phyloP scores from a whole-genome alignment of 2,797 vertebrate genomes.

The Acropternis orthonyx region DNA sequence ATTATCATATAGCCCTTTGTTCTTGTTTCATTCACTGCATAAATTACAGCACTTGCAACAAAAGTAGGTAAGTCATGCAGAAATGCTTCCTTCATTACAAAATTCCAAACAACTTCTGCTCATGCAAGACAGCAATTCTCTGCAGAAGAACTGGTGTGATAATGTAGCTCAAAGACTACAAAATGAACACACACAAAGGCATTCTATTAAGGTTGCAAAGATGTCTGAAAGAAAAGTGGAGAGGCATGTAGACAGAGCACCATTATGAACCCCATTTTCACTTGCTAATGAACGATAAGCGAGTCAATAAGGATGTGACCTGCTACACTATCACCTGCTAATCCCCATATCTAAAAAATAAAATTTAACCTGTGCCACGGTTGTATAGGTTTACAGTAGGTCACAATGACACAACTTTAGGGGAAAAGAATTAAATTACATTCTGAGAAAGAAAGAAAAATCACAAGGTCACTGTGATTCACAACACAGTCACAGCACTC shows the following conservation, averaged over 20 bases:
- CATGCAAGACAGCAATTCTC: background rate
- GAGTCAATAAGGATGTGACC: background rate
- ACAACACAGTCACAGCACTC: background rate
- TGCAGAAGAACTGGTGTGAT: background rate
- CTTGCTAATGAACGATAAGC: background rate
- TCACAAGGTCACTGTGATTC: background rate
- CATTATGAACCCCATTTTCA: background rate
- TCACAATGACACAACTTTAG: background rate
- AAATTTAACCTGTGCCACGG: background rate
- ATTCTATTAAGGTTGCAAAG: background rate
- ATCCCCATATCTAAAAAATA: background rate
- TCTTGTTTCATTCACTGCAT: background rate
- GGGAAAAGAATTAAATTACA: background rate
- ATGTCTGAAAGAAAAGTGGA: background rate
- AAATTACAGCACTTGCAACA: background rate
- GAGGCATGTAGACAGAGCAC: background rate
- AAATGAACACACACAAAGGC: background rate
- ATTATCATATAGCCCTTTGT: background rate
- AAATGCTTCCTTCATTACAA: background rate
- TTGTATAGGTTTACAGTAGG: background rate
- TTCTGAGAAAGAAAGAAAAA: background rate
- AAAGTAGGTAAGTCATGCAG: background rate
- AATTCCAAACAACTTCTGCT: background rate
- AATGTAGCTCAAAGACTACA: background rate
- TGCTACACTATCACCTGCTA: background rate